Conservation (phyloP, 2,797 vertebrate species). For the Spea hammondii region DNA sequence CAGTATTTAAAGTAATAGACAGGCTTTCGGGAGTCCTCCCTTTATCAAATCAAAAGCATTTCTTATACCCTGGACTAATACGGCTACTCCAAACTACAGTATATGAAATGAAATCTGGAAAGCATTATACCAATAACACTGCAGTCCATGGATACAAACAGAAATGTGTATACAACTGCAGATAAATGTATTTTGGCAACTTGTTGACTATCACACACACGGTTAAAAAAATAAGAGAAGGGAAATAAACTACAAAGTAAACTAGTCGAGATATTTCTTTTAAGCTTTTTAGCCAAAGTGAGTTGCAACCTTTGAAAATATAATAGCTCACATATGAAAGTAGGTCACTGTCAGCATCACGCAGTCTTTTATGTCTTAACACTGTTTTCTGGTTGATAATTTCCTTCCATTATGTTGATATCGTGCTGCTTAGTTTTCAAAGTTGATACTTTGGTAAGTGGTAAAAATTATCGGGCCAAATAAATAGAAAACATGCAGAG, state of each 20-base stretch:
- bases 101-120: no score
- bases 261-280: conserved; percentile 56
- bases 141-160: no score
- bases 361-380: conserved; percentile 61
- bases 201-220: not conserved
- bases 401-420: conserved; percentile 41
- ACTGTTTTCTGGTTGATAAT: conserved; percentile 51
- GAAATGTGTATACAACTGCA: no score
- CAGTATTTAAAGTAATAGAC: no score
- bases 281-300: conserved; percentile 49
- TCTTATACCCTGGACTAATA: no score
- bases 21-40: no score
- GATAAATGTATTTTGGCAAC: not conserved
- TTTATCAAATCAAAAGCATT: no score
- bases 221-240: not conserved
- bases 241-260: not conserved
- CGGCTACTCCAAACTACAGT: no score
- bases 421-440: conserved; percentile 40
- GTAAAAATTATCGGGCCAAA: not conserved
- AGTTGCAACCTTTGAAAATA: conserved; percentile 55
- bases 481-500: not conserved
- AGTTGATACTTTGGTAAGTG: not conserved
- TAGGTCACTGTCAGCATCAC: conserved; percentile 62
- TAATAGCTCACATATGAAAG: conserved; percentile 59
- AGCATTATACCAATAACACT: no score